Percentiles rank a stretch among this genome's conserved stretches.
These are phyloP conservation scores for Drosophila kepulauana DNA, from an alignment of 1,140 invertebrate species.

Conservation along the genomic window DNA sequence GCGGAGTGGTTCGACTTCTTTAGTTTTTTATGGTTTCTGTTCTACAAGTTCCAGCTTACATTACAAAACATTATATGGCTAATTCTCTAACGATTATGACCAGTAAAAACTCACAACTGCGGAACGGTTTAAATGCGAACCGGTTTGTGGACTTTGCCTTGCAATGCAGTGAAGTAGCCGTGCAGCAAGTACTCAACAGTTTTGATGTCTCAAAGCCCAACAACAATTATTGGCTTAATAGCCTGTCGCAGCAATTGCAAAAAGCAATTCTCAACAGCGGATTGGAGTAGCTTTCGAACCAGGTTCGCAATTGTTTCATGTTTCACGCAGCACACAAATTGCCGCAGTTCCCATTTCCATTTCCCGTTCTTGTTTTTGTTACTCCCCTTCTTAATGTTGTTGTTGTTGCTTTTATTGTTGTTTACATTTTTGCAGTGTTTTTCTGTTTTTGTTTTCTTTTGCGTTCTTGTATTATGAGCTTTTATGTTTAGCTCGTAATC, in stretches of 20 bases:
- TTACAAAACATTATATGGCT: background rate
- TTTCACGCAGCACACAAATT: conserved; percentile 16
- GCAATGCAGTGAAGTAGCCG: no score
- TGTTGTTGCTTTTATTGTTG: background rate
- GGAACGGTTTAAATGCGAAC: background rate
- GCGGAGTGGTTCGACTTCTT: no score
- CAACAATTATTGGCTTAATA: conserved; percentile 5
- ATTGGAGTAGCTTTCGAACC: conserved; percentile 6
- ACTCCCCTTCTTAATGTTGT: background rate
- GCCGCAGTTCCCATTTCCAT: conserved; percentile 16
- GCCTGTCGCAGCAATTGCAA: conserved; percentile 4
- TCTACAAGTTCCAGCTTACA: background rate
- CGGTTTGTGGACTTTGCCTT: background rate
- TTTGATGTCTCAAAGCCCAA: background rate
- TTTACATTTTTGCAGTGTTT: background rate
- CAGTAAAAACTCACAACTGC: background rate
- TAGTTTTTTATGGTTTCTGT: no score
- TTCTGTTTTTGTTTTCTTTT: background rate
- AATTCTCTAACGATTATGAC: background rate
- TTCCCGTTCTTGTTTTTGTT: conserved; percentile 8
- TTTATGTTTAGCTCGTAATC: conserved; percentile 28
- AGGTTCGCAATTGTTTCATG: conserved; percentile 16
- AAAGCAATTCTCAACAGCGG: conserved; percentile 1
- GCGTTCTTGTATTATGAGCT: conserved; percentile 21
- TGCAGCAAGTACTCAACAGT: background rate